Evolutionary conservation across 2,888 invertebrate species (phyloP).

Genomic region (Branchellion lobata): DNA sequence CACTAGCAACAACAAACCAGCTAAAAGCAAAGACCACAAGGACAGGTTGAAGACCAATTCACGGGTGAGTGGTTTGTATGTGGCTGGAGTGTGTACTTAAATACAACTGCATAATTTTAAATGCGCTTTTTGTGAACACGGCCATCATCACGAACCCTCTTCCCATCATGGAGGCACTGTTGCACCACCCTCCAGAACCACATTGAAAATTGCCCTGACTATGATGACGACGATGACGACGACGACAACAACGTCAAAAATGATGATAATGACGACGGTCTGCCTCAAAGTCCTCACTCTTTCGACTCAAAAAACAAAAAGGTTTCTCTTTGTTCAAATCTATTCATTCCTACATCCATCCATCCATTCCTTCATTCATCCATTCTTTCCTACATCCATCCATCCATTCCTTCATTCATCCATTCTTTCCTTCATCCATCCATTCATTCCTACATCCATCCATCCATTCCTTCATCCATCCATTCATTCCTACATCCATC

Average conservation of each 20-base stretch:
- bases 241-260: background rate
- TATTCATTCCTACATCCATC: too few species aligned
- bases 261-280: background rate
- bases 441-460: background rate
- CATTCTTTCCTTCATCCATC: background rate
- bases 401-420: background rate
- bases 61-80: too few species aligned
- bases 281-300: constrained; percentile 16
- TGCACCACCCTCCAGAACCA: too few species aligned
- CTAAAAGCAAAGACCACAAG: background rate
- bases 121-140: too few species aligned
- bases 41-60: background rate
- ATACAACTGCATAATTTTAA: too few species aligned
- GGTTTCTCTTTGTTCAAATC: too few species aligned
- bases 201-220: background rate
- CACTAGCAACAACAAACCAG: background rate
- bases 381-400: background rate
- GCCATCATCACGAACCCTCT: too few species aligned
- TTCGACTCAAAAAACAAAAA: too few species aligned
- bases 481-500: background rate
- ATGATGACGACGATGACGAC: background rate
- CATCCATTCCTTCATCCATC: background rate
- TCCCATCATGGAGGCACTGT: too few species aligned
- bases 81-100: too few species aligned
- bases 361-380: background rate